phyloP scores from a whole-genome alignment of 2,113 vertebrate genomes.

The Tachuris rubrigastra region DNA sequence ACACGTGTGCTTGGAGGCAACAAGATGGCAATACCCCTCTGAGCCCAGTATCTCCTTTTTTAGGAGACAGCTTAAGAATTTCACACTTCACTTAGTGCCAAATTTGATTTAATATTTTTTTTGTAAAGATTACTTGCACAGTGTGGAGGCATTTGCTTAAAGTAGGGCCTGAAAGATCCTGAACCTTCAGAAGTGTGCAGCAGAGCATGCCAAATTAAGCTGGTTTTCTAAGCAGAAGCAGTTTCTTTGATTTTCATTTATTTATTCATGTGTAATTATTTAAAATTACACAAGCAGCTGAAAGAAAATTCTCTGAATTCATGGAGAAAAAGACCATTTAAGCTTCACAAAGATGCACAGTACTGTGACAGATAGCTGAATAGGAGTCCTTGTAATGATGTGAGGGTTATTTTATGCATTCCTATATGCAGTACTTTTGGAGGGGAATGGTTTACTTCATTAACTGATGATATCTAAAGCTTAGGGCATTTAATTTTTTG shows the following conservation, averaged over 20 bases:
- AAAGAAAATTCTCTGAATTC: conserved; percentile 27
- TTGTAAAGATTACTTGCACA: conserved; percentile 34
- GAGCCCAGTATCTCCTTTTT: neutral
- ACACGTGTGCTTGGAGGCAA: neutral
- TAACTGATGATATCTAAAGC: neutral
- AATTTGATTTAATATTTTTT: neutral
- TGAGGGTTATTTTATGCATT: neutral
- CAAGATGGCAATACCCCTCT: neutral
- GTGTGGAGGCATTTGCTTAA: conserved; percentile 35
- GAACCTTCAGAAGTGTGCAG: conserved; percentile 24
- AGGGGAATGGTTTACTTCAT: neutral
- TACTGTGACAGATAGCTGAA: neutral
- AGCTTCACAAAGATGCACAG: neutral
- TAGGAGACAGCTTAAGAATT: conserved; percentile 20
- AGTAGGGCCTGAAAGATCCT: conserved; percentile 15
- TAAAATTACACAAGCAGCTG: conserved; percentile 15
- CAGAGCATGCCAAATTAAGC: conserved; percentile 59
- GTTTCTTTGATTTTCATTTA: conserved; percentile 60
- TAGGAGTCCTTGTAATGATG: neutral
- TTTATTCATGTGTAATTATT: conserved; percentile 61
- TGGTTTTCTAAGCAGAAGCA: conserved; percentile 32
- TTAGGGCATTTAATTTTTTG: neutral
- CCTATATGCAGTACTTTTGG: neutral
- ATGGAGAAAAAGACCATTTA: neutral
- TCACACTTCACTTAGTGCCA: conserved; percentile 39